phyloP scores from a whole-genome alignment of 2,797 vertebrate genomes.

The Cyclura pinguis region DNA sequence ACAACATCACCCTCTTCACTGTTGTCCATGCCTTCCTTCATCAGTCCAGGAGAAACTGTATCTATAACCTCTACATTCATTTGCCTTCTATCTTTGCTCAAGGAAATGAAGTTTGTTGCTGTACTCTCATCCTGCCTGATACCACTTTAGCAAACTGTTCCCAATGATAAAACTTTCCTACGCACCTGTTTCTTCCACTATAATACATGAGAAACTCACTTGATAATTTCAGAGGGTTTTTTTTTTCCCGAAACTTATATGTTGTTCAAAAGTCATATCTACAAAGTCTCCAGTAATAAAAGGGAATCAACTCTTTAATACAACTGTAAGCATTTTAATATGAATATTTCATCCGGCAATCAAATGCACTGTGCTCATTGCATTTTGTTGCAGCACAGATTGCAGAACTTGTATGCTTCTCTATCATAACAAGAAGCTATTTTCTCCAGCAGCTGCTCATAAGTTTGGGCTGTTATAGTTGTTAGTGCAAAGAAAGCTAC shows the following conservation, averaged over 20 bases:
- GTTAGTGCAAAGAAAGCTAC: conserved; percentile 54
- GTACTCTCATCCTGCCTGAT: conserved; percentile 48
- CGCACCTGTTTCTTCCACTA: conserved; percentile 65
- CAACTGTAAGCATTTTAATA: conserved; percentile 67
- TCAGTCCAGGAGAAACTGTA: background rate
- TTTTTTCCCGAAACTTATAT: conserved; percentile 46
- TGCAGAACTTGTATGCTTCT: conserved; percentile 69
- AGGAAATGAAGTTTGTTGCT: conserved; percentile 21
- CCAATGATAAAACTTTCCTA: conserved; percentile 56
- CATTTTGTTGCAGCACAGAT: conserved; percentile 66
- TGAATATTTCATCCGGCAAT: conserved; percentile 70
- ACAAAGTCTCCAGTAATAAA: conserved; percentile 66
- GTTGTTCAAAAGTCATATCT: conserved; percentile 60
- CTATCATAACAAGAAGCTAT: conserved; percentile 69
- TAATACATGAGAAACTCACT: conserved; percentile 49
- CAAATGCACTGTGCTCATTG: conserved; percentile 68
- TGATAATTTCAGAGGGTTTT: conserved; percentile 34
- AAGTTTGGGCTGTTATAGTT: conserved; percentile 48
- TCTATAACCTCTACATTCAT: background rate
- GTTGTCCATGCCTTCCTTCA: background rate
- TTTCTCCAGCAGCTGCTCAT: conserved; percentile 74
- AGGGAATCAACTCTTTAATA: conserved; percentile 59
- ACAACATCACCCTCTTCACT: background rate
- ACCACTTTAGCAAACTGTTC: conserved; percentile 49
- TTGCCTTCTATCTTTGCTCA: conserved; percentile 39